A percentile compares a stretch with the other conserved stretches of the same genome.
phyloP scores from a whole-genome alignment of 2,888 invertebrate genomes.

The Lamellibrachia satsuma region DNA sequence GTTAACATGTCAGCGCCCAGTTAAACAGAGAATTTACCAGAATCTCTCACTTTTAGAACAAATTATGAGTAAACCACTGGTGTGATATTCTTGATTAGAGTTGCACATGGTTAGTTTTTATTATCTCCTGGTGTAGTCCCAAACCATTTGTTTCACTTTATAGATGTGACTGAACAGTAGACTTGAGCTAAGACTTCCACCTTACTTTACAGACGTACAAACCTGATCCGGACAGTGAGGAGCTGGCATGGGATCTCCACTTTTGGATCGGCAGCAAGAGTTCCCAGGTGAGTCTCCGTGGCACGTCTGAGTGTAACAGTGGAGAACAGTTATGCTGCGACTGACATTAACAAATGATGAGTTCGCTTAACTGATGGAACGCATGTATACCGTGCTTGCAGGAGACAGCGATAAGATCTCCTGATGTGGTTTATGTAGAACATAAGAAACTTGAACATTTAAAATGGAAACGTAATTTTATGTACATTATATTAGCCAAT shows the following conservation, averaged over 20 bases:
- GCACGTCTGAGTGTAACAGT: not conserved
- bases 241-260: conserved; percentile 61
- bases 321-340: not conserved
- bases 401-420: conserved; percentile 30
- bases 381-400: not conserved
- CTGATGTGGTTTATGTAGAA: not conserved
- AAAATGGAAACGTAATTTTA: not conserved
- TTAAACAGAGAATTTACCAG: too few relatives aligned
- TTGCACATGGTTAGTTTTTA: too few relatives aligned
- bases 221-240: conserved; percentile 49
- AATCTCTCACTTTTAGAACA: too few relatives aligned
- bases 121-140: too few relatives aligned
- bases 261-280: conserved; percentile 66
- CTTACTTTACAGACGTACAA: conserved; percentile 56
- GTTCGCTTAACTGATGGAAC: not conserved
- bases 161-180: too few relatives aligned
- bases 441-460: not conserved
- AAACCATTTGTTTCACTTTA: too few relatives aligned
- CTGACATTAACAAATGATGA: not conserved
- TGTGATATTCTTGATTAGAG: too few relatives aligned
- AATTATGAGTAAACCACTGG: too few relatives aligned
- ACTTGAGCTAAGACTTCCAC: not conserved
- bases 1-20: too few relatives aligned
- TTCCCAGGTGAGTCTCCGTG: conserved; percentile 55
- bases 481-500: not conserved